Base-by-base conservation (phyloP, 2,888 invertebrate species). In the Schrankia costaestrigalis region DNA sequence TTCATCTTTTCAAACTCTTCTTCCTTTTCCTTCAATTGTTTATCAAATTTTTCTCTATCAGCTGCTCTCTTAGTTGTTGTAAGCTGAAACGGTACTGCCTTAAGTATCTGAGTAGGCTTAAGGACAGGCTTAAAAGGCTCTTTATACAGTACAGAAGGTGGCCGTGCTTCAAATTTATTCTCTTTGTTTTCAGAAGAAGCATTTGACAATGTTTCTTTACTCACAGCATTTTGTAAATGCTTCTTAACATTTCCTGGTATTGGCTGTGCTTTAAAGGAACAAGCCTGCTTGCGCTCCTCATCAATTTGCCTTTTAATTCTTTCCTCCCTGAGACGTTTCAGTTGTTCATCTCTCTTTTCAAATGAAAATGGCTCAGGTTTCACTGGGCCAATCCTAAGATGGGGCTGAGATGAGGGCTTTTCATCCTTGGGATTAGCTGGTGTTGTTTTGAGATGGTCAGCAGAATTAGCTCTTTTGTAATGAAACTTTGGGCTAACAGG, bases 221-320 rank as follows among this genome's bases (percentile, higher is more conserved):
- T 35, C 1, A 59, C 52, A 31, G 34, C 57, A 75, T 19, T 78
- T 44, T 51, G 78, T 76, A 65, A 89, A 34, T 36, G 79, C 68
- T 72, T 90, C 60, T 56, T 90, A 54, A 73, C 82, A 52, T 51
- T 74, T n/a, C 64, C 67, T 0, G 94, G 94, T 8, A 91, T 64
- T 0, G 93, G 93, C 29, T 91, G 90, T 0, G 94, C 94, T 70
- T 92, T 93, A 58, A 95, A 95, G 47, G 90, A 90, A 1, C 89
- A 77, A 0, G 89, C 85, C 64, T 91, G 90, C 52, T 89, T 91
- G 24, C 89, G 85, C 40, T 91, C 90, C 44, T 86, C 81, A 39
- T 92, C 90, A 11, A 91, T 63, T 37, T 89, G 78, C 44, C 89
- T 86, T 45, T 90, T 89, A 5, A 93, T 90, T 50, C 87, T 87